Base-by-base conservation (phyloP, 2,797 vertebrate species). In the Varecia variegata region DNA sequence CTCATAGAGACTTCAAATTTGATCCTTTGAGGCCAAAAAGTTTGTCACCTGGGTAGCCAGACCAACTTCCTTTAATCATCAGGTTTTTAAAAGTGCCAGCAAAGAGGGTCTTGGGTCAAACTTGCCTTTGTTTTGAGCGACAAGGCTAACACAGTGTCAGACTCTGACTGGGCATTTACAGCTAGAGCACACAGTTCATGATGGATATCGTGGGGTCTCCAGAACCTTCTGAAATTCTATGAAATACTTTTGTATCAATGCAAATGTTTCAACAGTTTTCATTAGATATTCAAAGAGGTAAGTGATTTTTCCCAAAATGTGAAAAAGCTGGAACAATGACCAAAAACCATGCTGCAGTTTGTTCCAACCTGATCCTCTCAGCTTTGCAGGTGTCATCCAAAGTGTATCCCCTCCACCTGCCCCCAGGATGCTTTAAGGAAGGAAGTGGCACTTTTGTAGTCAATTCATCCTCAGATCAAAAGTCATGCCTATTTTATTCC, bases 141-240 rank as follows among this genome's bases (percentile, higher is more conserved):
- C 88, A 52, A 23, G 17, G 30, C 11, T 21, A 15, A 38, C 30
- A 2, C 47, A 38, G 9, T 18, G 4, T 68, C 47, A 74, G 80
- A 68, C 8, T 56, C 50, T 17, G 3, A 3, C 47, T 40, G 17
- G 23, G 5, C 8, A 32, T 27, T n/a, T 0, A 2, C 0, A 8
- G 32, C 35, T 1, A 1, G 15, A 54, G 32, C 17, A 11, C 11
- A 25, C 12, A 3, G n/a, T 17, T 56, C 2, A 0, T 0, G 18
- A 17, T 6, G 6, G 77, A 52, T 27, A 12, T n/a, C 25, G 1
- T 0, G 1, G 79, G 68, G 32, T 47, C 68, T 74, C 14, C 3
- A 17, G n/a, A 40, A 5, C 25, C 83, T 35, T 58, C 45, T 91
- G 35, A 58, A 83, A 18, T 38, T 81, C 71, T 27, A 1, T 20